Evolutionary conservation across 2,888 invertebrate genomes (phyloP).

Genomic region (Patella pellucida): DNA sequence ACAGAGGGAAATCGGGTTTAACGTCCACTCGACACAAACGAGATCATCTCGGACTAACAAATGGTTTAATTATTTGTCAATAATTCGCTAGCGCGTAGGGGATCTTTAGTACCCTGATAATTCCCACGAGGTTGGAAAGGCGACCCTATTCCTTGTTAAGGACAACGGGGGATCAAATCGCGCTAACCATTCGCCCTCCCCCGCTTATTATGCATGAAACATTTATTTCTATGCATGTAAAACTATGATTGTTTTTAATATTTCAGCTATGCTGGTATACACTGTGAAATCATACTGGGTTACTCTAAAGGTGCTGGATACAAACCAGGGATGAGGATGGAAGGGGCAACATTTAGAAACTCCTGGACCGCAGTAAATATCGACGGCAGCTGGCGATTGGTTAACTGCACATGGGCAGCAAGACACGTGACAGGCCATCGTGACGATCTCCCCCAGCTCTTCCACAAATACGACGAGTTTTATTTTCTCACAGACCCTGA

Average conservation of each 20-base stretch:
- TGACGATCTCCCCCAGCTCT: conserved; percentile 60
- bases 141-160: too few species aligned
- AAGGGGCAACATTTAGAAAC: conserved; percentile 82
- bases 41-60: too few species aligned
- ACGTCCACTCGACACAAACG: too few species aligned
- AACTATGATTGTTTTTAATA: neutral
- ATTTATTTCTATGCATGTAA: too few species aligned
- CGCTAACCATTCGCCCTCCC: too few species aligned
- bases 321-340: conserved; percentile 83
- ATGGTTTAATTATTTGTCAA: too few species aligned
- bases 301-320: conserved; percentile 99
- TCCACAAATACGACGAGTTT: conserved; percentile 70
- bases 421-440: conserved; percentile 75
- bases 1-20: too few species aligned
- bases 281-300: conserved; percentile 98
- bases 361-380: conserved; percentile 99
- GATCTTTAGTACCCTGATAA: too few species aligned
- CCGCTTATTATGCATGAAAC: too few species aligned
- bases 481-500: conserved; percentile 70
- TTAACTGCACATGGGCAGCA: conserved; percentile 99
- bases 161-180: too few species aligned
- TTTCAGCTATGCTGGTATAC: conserved; percentile 92
- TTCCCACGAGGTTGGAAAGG: too few species aligned
- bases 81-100: too few species aligned
- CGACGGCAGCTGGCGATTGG: conserved; percentile 97